Evolutionary conservation across 2,888 invertebrate genomes (phyloP).

Genomic region (Plutella xylostella): DNA sequence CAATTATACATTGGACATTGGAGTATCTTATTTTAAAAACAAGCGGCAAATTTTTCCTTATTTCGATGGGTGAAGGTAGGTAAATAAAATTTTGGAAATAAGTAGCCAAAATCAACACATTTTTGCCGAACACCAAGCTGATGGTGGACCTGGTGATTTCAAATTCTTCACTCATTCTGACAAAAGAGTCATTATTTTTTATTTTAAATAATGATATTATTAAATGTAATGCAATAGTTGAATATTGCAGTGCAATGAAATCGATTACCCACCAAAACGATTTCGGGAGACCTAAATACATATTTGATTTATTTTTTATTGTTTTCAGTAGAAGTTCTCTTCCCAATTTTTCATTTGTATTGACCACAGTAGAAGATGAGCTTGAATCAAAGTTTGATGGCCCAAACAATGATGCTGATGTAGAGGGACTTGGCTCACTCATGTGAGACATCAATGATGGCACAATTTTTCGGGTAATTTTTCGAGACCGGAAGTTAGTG

Average conservation of each 20-base stretch:
- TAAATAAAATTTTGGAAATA: conserved; percentile 2
- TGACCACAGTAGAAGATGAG: too few species aligned
- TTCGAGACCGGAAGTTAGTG: too few species aligned
- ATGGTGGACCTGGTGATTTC: background rate
- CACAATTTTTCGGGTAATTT: too few species aligned
- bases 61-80: background rate
- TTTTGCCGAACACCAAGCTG: too few species aligned
- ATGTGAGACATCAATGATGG: too few species aligned
- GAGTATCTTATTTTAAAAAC: conserved; percentile 11
- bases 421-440: too few species aligned
- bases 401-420: too few species aligned
- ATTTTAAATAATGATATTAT: background rate
- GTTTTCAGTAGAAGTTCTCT: too few species aligned
- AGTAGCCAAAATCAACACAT: too few species aligned
- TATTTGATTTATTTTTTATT: background rate
- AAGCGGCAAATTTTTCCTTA: conserved; percentile 1
- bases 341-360: too few species aligned
- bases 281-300: background rate
- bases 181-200: conserved; percentile 1
- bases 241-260: background rate
- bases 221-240: background rate
- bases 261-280: background rate
- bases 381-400: too few species aligned
- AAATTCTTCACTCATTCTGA: conserved; percentile 1
- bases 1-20: conserved; percentile 12